A percentile compares a stretch with the other conserved stretches of the same genome.
phyloP scores from a whole-genome alignment of 1,140 invertebrate species.

The Chrysomallon squamiferum region DNA sequence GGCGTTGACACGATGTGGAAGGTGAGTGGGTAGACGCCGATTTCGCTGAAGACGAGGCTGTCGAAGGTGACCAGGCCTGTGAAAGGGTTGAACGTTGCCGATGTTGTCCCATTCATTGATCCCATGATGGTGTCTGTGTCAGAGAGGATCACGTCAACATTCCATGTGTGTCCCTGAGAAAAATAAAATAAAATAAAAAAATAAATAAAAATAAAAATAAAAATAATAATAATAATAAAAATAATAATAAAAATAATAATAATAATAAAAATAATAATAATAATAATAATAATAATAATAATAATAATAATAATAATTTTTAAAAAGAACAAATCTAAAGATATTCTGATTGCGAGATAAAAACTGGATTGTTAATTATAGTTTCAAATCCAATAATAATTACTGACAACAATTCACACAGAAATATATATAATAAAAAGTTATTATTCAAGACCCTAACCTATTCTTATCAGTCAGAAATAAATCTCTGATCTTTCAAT shows the following conservation, averaged over 20 bases:
- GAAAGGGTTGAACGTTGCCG: conserved; percentile 15
- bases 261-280: too few species aligned
- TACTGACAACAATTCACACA: too few species aligned
- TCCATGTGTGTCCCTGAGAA: conserved; percentile 40
- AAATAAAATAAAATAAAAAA: too few species aligned
- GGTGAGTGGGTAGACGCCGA: conserved; percentile 28
- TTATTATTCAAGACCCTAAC: too few species aligned
- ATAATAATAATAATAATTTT: neutral
- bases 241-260: neutral
- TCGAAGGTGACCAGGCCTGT: conserved; percentile 23
- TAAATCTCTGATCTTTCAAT: too few species aligned
- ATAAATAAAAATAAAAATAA: too few species aligned
- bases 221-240: too few species aligned
- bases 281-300: too few species aligned
- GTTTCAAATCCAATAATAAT: too few species aligned
- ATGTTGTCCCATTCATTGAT: conserved; percentile 16
- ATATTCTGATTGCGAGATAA: neutral
- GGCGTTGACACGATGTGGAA: conserved; percentile 30
- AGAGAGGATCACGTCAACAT: conserved; percentile 17
- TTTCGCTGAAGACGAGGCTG: conserved; percentile 16
- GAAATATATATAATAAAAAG: too few species aligned
- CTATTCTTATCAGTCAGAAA: too few species aligned
- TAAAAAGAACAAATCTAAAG: neutral
- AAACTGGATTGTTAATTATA: too few species aligned
- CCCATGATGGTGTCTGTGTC: conserved; percentile 23